Percentiles rank a stretch among this genome's conserved stretches.
phyloP scores from a whole-genome alignment of 2,797 vertebrate genomes.

The Enteromius treurensis region DNA sequence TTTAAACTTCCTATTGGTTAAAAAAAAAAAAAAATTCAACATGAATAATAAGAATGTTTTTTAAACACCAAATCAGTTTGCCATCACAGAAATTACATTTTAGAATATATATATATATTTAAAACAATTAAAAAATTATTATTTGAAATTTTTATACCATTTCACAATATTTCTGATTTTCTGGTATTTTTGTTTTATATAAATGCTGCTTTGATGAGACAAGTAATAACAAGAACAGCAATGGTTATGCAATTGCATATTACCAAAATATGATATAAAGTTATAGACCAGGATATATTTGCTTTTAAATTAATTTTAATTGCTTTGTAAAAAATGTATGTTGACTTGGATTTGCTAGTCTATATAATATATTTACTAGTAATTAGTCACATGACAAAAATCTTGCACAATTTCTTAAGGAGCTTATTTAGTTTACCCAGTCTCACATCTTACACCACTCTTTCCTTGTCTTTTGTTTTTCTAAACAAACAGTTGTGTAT shows the following conservation, averaged over 20 bases:
- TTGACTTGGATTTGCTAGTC: neutral
- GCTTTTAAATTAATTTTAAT: neutral
- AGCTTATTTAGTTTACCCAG: neutral
- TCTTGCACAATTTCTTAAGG: neutral
- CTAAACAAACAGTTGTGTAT: neutral
- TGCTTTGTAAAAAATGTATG: neutral
- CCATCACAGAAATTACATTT: neutral
- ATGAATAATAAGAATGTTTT: neutral
- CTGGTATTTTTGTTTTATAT: too few species aligned
- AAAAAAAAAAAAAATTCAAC: neutral
- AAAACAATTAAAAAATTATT: neutral
- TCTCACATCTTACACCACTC: neutral
- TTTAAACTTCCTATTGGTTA: neutral
- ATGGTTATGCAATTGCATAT: neutral
- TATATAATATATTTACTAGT: neutral
- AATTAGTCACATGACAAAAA: neutral
- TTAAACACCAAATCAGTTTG: neutral
- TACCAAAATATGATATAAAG: neutral
- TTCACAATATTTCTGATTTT: neutral
- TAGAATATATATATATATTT: neutral
- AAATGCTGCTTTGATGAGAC: too few species aligned
- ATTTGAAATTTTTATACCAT: neutral
- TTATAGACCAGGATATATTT: neutral
- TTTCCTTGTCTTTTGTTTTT: neutral
- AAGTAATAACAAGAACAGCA: too few species aligned